A percentile compares a stretch with the other conserved stretches of the same genome.
phyloP scores from a whole-genome alignment of 1,140 invertebrate species.

The Penaeus indicus region DNA sequence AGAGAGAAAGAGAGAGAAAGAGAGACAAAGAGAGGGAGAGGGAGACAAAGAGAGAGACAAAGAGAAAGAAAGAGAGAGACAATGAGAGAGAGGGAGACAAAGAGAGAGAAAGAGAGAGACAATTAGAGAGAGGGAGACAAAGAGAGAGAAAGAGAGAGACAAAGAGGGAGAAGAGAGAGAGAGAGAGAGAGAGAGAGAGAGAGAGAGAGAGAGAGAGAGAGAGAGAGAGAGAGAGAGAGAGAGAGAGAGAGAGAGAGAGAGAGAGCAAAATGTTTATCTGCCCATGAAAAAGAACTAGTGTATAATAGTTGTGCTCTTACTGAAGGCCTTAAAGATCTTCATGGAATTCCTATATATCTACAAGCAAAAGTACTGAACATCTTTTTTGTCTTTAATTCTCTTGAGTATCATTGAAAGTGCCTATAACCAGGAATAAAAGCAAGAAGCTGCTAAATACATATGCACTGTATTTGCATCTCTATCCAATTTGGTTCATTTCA shows the following conservation, averaged over 20 bases:
- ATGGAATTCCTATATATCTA: too few relatives aligned
- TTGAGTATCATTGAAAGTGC: too few relatives aligned
- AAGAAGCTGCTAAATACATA: too few relatives aligned
- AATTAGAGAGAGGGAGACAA: conserved; percentile 31
- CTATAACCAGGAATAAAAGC: too few relatives aligned
- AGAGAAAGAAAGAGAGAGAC: conserved; percentile 21
- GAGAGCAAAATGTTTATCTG: background rate
- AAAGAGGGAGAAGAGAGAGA: conserved; percentile 33
- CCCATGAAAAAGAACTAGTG: too few relatives aligned
- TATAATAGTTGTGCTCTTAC: too few relatives aligned
- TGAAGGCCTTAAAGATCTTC: too few relatives aligned
- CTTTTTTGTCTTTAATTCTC: too few relatives aligned
- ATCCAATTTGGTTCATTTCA: too few relatives aligned
- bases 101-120: background rate
- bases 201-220: conserved; percentile 40
- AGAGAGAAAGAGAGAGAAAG: conserved; percentile 42
- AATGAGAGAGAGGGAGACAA: conserved; percentile 31
- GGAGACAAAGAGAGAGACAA: conserved; percentile 39
- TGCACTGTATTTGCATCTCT: too few relatives aligned
- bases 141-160: conserved; percentile 34
- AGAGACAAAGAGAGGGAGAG: conserved; percentile 35
- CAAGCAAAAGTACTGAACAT: too few relatives aligned
- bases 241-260: conserved; percentile 27
- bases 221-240: conserved; percentile 41
- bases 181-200: conserved; percentile 41